Base-by-base conservation (phyloP, 1,140 invertebrate genomes). In the Bombus haemorrhoidalis region DNA sequence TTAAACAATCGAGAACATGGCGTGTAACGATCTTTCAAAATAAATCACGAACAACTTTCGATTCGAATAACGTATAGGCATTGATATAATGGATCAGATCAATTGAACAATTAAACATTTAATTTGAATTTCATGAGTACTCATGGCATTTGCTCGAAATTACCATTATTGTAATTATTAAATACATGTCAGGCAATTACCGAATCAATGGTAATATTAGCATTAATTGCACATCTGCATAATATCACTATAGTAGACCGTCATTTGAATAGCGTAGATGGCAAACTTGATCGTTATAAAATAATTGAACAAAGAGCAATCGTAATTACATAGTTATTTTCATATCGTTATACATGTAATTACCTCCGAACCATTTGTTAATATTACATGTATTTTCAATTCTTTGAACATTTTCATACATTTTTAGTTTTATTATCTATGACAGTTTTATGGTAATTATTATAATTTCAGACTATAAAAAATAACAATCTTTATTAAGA, bases 81-180 rank as follows among this genome's bases (percentile, higher is more conserved):
- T 68, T 12, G 28, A 41, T 64, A 34, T 57, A 83, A 68, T 41
- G 39, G 59, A 66, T 83, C 64, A 57, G 41, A 66, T 75, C 32
- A 39, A 37, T 76, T 37, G 28, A 18, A 41, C 62, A 57, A 68
- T 83, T 39, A 77, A 68, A 68, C 71, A 34, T 53, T 77, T 41
- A 53, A 69, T 77, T 39, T 68, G 43, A 68, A 77, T 81, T 69
- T 76, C 73, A 77, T 77, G 62, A 77, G 28, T 39, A n/a, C 34
- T 34, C 37, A 12, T 37, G 28, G 34, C 68, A 43, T 62, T 73
- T 28, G 53, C 64, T 80, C 32, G 32, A 6, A 18, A 83, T 76
- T 76, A 76, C 32, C 43, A 75, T 83, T 74, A 83, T 68, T 68
- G 47, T 83, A 77, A 83, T 83, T 68, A 77, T 83, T 77, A 83